These are phyloP conservation scores for Lerema accius DNA, from an alignment of 1,140 invertebrate genomes.

Conservation along the genomic window DNA sequence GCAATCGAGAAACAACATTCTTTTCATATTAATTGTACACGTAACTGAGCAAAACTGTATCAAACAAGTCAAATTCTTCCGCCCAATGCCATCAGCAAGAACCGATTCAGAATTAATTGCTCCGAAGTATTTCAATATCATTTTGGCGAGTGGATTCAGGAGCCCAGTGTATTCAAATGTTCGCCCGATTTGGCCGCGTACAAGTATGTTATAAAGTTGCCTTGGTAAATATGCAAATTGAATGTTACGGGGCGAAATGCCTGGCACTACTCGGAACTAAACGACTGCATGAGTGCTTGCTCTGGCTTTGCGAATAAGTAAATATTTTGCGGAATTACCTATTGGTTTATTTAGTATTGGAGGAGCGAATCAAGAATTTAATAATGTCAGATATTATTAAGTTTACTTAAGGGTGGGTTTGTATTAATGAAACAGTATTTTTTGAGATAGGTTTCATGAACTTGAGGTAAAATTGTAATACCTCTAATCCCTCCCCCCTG, in stretches of 20 bases:
- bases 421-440: too few species aligned
- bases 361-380: too few species aligned
- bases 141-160: constrained; percentile 21
- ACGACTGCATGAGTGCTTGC: not conserved
- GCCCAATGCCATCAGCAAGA: constrained; percentile 1
- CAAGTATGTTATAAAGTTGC: constrained; percentile 27
- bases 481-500: too few species aligned
- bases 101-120: constrained; percentile 30
- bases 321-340: not conserved
- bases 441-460: too few species aligned
- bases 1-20: too few species aligned
- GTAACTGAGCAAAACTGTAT: too few species aligned
- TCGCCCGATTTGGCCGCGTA: constrained; percentile 15
- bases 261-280: constrained; percentile 1
- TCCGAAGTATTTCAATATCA: constrained; percentile 23
- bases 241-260: constrained; percentile 25
- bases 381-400: too few species aligned
- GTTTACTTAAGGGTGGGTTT: too few species aligned
- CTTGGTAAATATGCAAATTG: constrained; percentile 36
- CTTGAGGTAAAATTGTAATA: too few species aligned
- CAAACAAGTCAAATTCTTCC: constrained; percentile 5
- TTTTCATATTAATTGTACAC: too few species aligned
- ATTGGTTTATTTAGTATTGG: too few species aligned
- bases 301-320: not conserved
- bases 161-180: constrained; percentile 36